These are phyloP conservation scores for Sarcophaga bullata DNA, from an alignment of 1,140 invertebrate genomes.

Conservation along the genomic window DNA sequence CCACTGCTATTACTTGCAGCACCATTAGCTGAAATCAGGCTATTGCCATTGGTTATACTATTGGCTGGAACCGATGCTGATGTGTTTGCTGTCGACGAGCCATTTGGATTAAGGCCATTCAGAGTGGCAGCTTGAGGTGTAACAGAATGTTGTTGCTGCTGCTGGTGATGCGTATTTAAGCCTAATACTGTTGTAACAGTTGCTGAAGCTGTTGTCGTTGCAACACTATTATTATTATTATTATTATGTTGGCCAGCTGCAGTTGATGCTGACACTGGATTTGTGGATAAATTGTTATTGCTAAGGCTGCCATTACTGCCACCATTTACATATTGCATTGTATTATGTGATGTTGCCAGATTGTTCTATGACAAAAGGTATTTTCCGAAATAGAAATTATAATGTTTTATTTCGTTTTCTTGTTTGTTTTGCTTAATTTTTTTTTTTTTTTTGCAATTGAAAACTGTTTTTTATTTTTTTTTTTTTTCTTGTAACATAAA, in stretches of 20 bases:
- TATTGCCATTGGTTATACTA: constrained; percentile 26
- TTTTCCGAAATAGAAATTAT: not conserved
- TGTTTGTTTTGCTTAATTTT: constrained; percentile 13
- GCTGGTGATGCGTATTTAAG: constrained; percentile 18
- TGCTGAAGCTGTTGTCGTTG: constrained; percentile 45
- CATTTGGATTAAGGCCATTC: not conserved
- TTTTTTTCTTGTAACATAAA: not conserved
- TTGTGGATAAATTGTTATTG: constrained; percentile 25
- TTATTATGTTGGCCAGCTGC: constrained; percentile 17
- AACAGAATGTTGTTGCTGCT: not conserved
- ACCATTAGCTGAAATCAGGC: not conserved
- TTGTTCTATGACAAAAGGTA: constrained; percentile 65
- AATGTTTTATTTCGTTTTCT: constrained; percentile 42
- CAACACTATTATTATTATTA: constrained; percentile 45
- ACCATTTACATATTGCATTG: constrained; percentile 28
- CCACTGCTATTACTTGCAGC: not conserved
- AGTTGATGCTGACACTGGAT: constrained; percentile 45
- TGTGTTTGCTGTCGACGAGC: not conserved
- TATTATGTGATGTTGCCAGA: constrained; percentile 59
- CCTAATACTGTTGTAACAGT: constrained; percentile 36
- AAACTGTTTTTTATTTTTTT: constrained; percentile 17
- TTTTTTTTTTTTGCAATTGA: constrained; percentile 16
- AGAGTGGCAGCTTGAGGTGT: constrained; percentile 7
- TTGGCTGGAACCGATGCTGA: not conserved
- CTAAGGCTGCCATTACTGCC: not conserved